Conservation (phyloP, 2,797 vertebrate species). For the Myotis myotis region DNA sequence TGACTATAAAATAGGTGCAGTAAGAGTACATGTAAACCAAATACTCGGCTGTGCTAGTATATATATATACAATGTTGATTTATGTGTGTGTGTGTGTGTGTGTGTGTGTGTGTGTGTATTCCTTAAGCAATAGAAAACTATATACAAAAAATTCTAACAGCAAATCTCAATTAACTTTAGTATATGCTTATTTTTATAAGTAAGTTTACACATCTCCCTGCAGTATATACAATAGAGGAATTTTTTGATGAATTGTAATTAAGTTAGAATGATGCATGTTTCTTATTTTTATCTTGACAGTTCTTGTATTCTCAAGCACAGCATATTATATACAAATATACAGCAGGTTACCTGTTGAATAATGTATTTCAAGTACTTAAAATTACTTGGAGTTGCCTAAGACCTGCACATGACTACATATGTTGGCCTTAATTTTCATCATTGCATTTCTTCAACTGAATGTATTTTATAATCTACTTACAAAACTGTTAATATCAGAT, state of each 20-base stretch:
- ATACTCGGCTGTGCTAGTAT: not conserved
- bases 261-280: conserved; percentile 84
- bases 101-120: not conserved
- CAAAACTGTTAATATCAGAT: conserved; percentile 78
- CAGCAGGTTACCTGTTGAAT: conserved; percentile 85
- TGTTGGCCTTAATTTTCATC: conserved; percentile 82
- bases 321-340: conserved; percentile 81
- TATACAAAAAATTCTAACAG: conserved; percentile 58
- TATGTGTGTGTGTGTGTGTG: conserved; percentile 40
- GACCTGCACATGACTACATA: conserved; percentile 82
- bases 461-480: conserved; percentile 78
- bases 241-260: conserved; percentile 82
- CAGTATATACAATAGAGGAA: conserved; percentile 39
- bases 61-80: conserved; percentile 46
- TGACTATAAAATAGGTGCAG: conserved; percentile 3
- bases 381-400: conserved; percentile 82
- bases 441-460: conserved; percentile 78
- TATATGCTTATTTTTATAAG: conserved; percentile 37
- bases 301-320: conserved; percentile 80
- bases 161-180: conserved; percentile 50
- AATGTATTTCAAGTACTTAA: conserved; percentile 85
- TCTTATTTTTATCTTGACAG: conserved; percentile 83
- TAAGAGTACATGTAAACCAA: conserved; percentile 13
- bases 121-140: conserved; percentile 34
- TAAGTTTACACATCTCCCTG: conserved; percentile 43